Base-by-base conservation (phyloP, 2,888 invertebrate genomes). In the Ferrisia virgata region DNA sequence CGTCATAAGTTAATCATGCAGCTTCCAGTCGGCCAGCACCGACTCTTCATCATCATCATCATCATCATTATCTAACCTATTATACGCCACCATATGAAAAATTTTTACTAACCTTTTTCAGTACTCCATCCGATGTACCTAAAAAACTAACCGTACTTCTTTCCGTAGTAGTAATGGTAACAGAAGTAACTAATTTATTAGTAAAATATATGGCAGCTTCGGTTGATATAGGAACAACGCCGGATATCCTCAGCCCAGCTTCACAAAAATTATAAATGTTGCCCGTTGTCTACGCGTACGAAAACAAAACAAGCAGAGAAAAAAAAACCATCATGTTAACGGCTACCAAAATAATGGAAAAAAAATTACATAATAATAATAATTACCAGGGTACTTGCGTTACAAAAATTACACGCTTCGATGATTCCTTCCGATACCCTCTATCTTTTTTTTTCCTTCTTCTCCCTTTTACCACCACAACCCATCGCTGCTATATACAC, bases 101-200 rank as follows among this genome's bases (percentile, higher is more conserved):
- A 69, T 31, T 9, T 43, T 31, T 53, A 85, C 87, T 87, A 88
- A 92, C 95, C 91, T 98, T 99, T 88, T 96, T 96, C 80, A 99
- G 90, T 80, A 90, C 89, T 33, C 99, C 99, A 86, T 93, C 92
- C 86, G 91, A 93, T 0, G 98, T 97, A 39, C 99, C 99, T 79
- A 98, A 91, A 90, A 99, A 98, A 31, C 96, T 96, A 85, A 99
- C 93, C 13, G 97, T 97, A 89, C 98, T 97, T 84, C 94, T 92
- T 85, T 97, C 95, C 6, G 96, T 96, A 22, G 94, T 93, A 85
- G 96, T 94, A 87, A 96, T 93, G 0, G 96, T 93, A 25, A 98
- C 92, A 18, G 96, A 95, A 36, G 95, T 94, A 85, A 96, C 89
- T 47, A 95, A 93, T 64, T 93, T 93, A 88, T 95, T 93, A 86